These are phyloP conservation scores for Phymastichus coffea DNA, from an alignment of 1,140 invertebrate genomes.

Conservation along the genomic window DNA sequence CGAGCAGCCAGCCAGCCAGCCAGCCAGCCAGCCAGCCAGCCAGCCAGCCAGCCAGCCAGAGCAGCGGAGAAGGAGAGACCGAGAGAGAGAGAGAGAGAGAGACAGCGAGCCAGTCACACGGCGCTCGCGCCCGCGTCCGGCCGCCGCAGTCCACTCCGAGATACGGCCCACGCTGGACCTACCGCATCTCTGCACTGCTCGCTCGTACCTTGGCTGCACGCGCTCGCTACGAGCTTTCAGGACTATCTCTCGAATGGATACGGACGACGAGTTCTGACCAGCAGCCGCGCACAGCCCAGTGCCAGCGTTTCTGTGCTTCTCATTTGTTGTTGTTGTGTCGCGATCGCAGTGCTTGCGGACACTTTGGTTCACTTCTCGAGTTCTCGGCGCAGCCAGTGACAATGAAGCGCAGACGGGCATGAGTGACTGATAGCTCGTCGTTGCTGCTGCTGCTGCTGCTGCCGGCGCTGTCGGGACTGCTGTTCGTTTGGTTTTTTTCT, in stretches of 20 bases:
- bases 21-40: too few relatives aligned
- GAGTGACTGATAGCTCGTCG: conserved; percentile 34
- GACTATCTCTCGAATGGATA: neutral
- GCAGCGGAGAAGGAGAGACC: neutral
- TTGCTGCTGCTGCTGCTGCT: too few relatives aligned
- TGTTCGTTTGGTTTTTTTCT: too few relatives aligned
- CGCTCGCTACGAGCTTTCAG: neutral
- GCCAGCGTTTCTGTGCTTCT: too few relatives aligned
- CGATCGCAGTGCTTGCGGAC: too few relatives aligned
- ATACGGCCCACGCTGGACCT: conserved; percentile 58
- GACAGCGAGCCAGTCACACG: conserved; percentile 47
- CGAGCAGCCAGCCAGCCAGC: too few relatives aligned
- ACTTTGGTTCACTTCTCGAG: too few relatives aligned
- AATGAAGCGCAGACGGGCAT: conserved; percentile 34
- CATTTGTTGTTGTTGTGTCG: too few relatives aligned
- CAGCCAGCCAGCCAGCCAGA: too few relatives aligned
- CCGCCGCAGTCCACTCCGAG: conserved; percentile 59
- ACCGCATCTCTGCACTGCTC: neutral
- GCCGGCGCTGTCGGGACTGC: too few relatives aligned
- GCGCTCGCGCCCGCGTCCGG: conserved; percentile 43
- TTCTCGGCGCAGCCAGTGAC: too few relatives aligned
- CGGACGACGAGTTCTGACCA: neutral
- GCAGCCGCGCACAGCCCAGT: too few relatives aligned
- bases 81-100: neutral
- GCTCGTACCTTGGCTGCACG: neutral